Percentiles rank a stretch among this genome's conserved stretches.
Conservation (phyloP, 1,140 invertebrate genomes). For the Dolichoris vasculosae region DNA sequence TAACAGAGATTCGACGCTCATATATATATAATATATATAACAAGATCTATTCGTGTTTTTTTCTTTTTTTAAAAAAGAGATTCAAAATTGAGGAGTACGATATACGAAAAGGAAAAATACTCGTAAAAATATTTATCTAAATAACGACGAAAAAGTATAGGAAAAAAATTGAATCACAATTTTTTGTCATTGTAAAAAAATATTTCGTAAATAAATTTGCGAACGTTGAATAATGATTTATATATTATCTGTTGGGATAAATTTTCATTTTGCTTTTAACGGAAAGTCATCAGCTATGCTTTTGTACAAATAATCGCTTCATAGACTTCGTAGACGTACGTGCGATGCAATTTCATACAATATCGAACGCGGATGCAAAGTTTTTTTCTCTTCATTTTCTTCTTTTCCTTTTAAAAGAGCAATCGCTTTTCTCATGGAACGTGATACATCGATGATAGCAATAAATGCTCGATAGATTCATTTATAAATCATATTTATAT, state of each 20-base stretch:
- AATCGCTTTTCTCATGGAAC: slow-evolving; percentile 40
- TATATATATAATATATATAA: slow-evolving; percentile 54
- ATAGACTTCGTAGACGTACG: not conserved
- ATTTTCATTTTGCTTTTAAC: not conserved
- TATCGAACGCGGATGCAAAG: slow-evolving; percentile 26
- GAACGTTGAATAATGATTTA: slow-evolving; percentile 4
- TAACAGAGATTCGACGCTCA: slow-evolving; percentile 59
- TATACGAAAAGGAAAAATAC: not conserved
- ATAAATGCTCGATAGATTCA: slow-evolving; percentile 21
- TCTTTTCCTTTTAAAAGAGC: slow-evolving; percentile 21
- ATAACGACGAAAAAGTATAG: slow-evolving; percentile 13
- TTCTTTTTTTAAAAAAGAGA: slow-evolving; percentile 40
- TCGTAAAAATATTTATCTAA: not conserved
- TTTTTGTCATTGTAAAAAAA: slow-evolving; percentile 17
- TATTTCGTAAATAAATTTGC: slow-evolving; percentile 4
- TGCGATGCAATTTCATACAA: slow-evolving; percentile 21
- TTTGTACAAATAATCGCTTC: slow-evolving; percentile 13
- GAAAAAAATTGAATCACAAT: slow-evolving; percentile 1
- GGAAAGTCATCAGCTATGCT: not conserved
- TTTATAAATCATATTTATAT: slow-evolving; percentile 49
- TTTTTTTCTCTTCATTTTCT: not conserved
- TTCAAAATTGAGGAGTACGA: slow-evolving; percentile 45
- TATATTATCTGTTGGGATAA: not conserved
- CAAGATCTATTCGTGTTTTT: slow-evolving; percentile 45
- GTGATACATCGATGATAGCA: slow-evolving; percentile 36